Evolutionary conservation across 2,113 vertebrate species (phyloP), one percentile per base, ranked within the genome.

Genomic region (Syrrhaptes paradoxus): DNA sequence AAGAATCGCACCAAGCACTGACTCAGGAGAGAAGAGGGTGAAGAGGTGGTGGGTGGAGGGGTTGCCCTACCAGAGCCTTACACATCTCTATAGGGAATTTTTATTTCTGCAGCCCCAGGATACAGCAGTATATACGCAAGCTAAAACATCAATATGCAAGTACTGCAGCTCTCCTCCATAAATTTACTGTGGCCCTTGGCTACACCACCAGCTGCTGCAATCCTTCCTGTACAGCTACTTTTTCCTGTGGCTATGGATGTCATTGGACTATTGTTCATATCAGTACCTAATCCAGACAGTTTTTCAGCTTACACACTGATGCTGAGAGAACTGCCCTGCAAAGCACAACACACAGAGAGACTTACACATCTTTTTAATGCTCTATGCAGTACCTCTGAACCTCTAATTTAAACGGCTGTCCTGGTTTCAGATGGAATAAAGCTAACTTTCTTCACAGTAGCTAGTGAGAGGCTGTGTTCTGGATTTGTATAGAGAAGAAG

Each of bases 201-300:
- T 84, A 46, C 48, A 92, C 68, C 61, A 93, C 11, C 89, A 92
- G 86, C 73, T 90, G 89, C 83, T 59, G 58, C 57, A 85, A 94
- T 93, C 51, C 49, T 95, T 85, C 51, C 73, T 26, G 31, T 55
- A 51, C 32, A 71, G 61, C 29, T 71, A 58, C 61, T 77, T 84
- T 90, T 89, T 63, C 76, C 55, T 7, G 13, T 65, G 81, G 80
- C 81, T 83, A 2, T 52, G 32, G 41, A 57, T 65, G 29, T 95
- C 74, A 86, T 67, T 90, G 83, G 61, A n/a, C 80, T 52, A 38
- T 89, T 78, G 89, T 72, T 90, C 89, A 46, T 59, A 85, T 41
- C 80, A 34, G 8, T 51, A 32, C 59, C 94, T 77, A 74, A 74
- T 51, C 29, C 65, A 71, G 24, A 43, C 65, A 77, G 32, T 48